Base-by-base conservation (phyloP, 2,888 invertebrate genomes). In the Hydroisotoma schaefferi region DNA sequence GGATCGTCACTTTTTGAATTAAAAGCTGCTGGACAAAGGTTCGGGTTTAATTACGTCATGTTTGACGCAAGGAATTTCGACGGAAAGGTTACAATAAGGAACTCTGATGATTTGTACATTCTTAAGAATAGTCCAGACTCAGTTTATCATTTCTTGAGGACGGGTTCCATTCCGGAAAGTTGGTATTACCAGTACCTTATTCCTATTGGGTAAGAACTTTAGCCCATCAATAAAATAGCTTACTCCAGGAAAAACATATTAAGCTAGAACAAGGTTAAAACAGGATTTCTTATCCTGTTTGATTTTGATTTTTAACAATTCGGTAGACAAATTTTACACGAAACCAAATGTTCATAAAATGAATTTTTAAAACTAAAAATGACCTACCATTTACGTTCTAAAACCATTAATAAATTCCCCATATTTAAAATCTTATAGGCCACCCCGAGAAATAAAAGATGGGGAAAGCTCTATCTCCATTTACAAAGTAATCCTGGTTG, bases 161-260 rank as follows among this genome's bases (percentile, higher is more conserved):
- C 58, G 6, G 58, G 62, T 15, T 54, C 26, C 3, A 2, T 12
- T 54, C 10, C n/a, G 1, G 20, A 25, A 28, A 27, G 26, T 25
- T 26, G 38, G n/a, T 57, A 27, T 26, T 57, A 58, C 22, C 55
- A 63, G 29, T 63, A 51, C 48, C 53, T 63, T 0, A 29, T 63
- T 46, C 59, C 63, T 1, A 58, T 63, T 25, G 63, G 63, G 63
- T 63, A 56, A n/a, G 20, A 10, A 12, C 38, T 22, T 33, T 33
- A 33, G 15, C 8, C 33, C 22, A 47, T 22, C 18, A 47, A 28
- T 52, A 28, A 33, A 33, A 20, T 25, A 33, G 5, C 2, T 15
- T 15, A 29, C 10, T 53, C 44, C 20, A 8, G 23, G 23, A 26
- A 27, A 15, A 8, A 15, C 15, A 33, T 8, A n/a, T 49, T n/a